Conservation (phyloP, 2,888 invertebrate genomes). For the Heliothis peltigera region DNA sequence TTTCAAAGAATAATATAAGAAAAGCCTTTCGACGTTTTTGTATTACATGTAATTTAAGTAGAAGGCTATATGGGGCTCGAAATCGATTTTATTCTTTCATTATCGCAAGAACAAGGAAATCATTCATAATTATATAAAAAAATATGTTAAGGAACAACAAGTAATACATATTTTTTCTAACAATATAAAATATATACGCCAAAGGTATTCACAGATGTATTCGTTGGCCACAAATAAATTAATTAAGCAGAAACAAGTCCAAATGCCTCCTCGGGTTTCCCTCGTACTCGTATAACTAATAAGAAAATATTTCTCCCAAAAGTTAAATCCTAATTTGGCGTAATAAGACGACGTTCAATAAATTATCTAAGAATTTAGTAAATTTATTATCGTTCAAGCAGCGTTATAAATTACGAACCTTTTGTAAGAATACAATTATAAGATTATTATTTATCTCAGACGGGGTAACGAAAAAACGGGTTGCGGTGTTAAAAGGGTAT, state of each 20-base stretch:
- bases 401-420: conserved; percentile 59
- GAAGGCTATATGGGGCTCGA: too few relatives aligned
- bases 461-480: conserved; percentile 33
- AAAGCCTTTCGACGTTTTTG: background rate
- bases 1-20: background rate
- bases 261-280: background rate
- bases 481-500: conserved; percentile 11
- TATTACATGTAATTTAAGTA: background rate
- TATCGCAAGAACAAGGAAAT: too few relatives aligned
- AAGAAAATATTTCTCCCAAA: conserved; percentile 14
- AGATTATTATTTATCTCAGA: conserved; percentile 46
- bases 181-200: background rate
- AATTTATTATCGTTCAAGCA: conserved; percentile 61
- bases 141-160: too few relatives aligned
- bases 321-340: conserved; percentile 38
- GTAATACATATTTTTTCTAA: too few relatives aligned
- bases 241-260: background rate
- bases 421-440: conserved; percentile 45
- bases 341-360: conserved; percentile 49
- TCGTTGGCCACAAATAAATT: background rate
- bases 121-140: too few relatives aligned
- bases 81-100: too few relatives aligned
- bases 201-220: background rate
- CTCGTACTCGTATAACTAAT: background rate
- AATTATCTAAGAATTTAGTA: conserved; percentile 56